phyloP scores from a whole-genome alignment of 2,113 vertebrate genomes.

The Ophiodon elongatus region DNA sequence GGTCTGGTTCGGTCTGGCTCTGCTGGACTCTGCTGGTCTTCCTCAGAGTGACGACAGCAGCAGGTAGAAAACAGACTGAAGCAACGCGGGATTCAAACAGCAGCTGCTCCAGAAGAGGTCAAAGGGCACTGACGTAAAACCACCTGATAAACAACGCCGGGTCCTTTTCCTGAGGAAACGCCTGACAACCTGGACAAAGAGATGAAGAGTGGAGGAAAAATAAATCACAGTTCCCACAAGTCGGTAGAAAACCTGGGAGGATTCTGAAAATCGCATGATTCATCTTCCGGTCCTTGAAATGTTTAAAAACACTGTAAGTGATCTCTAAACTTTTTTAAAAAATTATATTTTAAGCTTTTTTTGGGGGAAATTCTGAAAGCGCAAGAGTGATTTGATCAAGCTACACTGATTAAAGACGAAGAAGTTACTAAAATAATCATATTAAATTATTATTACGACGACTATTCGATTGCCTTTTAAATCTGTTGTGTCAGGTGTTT shows the following conservation, averaged over 20 bases:
- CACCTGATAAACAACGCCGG: neutral
- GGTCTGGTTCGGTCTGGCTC: neutral
- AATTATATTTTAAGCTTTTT: too few species aligned
- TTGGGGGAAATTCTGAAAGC: too few species aligned
- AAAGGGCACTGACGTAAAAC: conserved; percentile 42
- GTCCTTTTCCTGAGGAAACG: neutral
- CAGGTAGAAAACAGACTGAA: neutral
- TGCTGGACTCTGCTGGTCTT: neutral
- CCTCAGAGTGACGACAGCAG: conserved; percentile 14
- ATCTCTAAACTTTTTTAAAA: too few species aligned
- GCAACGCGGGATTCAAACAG: neutral
- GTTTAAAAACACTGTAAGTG: too few species aligned
- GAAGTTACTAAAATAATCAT: neutral
- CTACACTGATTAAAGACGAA: neutral
- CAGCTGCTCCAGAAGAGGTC: conserved; percentile 17
- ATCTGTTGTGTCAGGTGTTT: neutral
- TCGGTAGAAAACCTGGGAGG: neutral
- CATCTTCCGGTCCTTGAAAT: too few species aligned
- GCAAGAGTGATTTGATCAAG: neutral
- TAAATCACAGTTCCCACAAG: too few species aligned
- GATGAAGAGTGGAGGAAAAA: too few species aligned
- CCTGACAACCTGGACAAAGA: neutral
- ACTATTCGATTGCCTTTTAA: neutral
- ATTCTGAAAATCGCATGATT: neutral
- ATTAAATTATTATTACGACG: neutral